Evolutionary conservation across 2,888 invertebrate genomes (phyloP).

Genomic region (Tenthredo distinguenda): DNA sequence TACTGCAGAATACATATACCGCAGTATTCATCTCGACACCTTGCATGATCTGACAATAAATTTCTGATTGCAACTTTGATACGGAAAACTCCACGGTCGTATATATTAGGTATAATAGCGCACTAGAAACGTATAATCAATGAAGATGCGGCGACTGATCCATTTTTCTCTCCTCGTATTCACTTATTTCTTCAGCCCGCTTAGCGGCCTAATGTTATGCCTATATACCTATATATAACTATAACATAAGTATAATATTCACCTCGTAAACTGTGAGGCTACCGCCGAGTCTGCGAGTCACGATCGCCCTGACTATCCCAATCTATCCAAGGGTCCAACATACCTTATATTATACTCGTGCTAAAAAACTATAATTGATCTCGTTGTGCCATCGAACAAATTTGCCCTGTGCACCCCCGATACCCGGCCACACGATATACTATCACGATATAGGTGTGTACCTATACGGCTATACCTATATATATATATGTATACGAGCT

Average conservation of each 20-base stretch:
- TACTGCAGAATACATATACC: not conserved
- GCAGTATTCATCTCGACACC: not conserved
- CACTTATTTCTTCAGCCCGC: too few relatives aligned
- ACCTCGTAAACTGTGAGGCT: not conserved
- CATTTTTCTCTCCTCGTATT: not conserved
- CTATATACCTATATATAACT: too few relatives aligned
- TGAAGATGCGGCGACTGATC: slow-evolving; percentile 2
- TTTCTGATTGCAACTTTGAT: not conserved
- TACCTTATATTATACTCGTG: not conserved
- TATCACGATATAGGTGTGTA: not conserved
- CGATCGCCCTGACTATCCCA: not conserved
- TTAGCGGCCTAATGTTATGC: not conserved
- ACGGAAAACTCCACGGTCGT: not conserved
- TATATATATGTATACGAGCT: not conserved
- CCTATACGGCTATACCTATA: not conserved
- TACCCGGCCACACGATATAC: not conserved
- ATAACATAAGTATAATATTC: not conserved
- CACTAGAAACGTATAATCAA: not conserved
- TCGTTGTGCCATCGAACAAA: not conserved
- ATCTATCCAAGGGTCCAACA: not conserved
- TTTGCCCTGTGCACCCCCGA: not conserved
- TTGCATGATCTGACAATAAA: not conserved
- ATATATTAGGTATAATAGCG: not conserved
- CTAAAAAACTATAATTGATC: not conserved
- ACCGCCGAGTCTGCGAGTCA: not conserved